Base-by-base conservation (phyloP, 1,140 invertebrate species). In the Anthonomus grandis region DNA sequence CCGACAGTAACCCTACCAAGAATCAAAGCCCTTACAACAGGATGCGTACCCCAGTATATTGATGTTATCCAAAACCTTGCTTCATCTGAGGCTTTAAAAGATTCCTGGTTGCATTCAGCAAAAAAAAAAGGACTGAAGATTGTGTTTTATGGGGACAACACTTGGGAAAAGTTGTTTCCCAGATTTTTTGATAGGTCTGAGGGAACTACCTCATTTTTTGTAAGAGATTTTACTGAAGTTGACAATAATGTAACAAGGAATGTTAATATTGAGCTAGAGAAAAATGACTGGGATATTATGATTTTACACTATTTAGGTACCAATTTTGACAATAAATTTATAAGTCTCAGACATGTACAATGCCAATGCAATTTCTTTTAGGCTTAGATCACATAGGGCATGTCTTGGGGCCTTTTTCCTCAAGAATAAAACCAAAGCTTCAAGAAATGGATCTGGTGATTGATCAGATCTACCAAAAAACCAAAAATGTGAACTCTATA, bases 1-100 rank as follows among this genome's bases (percentile, higher is more conserved):
- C 96, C 96, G 4, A 98, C 95, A 34, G 95, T 98, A n/a, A 98
- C 95, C 18, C 83, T 97, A 80, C 95, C 95, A 8, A 82, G 95
- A 70, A 87, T 98, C 9, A 98, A 97, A 80, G 92, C 93, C 1
- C 78, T 96, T 66, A 87, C 86, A 49, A 93, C 90, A 13, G 96
- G 96, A 23, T 85, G 81, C 45, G 81, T 96, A 27, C 91, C 95
- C 4, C 89, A 86, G 61, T 99, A 95, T 75, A 82, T 93, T 42
- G 95, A 98, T 76, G 83, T 97, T 22, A 79, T 93, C 0, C 72
- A 91, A 3, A 99, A 98, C 76, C 86, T 98, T 67, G 89, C 85
- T 6, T 82, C 80, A 38, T 77, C 79, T 0, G 78, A 83, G 57
- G 78, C 93, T 9, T 66, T 75, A 2, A 82, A 85, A 13, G 95